Conservation (phyloP, 2,797 vertebrate genomes). For the Tapera naevia region DNA sequence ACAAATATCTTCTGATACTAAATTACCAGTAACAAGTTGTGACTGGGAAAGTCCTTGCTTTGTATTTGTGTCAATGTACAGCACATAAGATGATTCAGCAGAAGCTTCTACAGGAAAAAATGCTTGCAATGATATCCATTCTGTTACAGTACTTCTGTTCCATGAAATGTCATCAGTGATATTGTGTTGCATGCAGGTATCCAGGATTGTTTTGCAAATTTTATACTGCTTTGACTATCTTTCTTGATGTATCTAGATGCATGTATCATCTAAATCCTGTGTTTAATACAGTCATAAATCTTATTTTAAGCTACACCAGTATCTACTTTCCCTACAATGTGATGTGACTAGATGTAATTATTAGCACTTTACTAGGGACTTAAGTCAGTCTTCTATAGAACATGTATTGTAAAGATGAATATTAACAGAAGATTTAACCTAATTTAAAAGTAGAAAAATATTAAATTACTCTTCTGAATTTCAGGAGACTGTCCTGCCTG, state of each 20-base stretch:
- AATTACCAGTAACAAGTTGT: neutral
- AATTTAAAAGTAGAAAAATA: neutral
- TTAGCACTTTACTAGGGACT: neutral
- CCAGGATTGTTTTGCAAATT: neutral
- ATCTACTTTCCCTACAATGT: neutral
- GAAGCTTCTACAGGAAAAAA: neutral
- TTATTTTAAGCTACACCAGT: neutral
- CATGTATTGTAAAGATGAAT: neutral
- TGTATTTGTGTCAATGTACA: neutral
- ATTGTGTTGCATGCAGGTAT: neutral
- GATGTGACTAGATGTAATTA: neutral
- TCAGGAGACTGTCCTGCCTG: neutral
- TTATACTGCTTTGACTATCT: neutral
- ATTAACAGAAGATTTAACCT: neutral
- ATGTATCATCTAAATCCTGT: neutral
- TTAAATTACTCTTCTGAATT: neutral
- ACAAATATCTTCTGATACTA: neutral
- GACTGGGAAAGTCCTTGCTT: neutral
- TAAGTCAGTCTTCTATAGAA: neutral
- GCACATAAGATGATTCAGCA: neutral
- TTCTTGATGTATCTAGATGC: neutral
- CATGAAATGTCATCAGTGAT: neutral
- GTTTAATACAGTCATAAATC: neutral
- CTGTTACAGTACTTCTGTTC: neutral
- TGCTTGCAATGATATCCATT: neutral